These are phyloP conservation scores for Seira sanloemensis DNA, from an alignment of 2,888 invertebrate genomes.

Conservation along the genomic window DNA sequence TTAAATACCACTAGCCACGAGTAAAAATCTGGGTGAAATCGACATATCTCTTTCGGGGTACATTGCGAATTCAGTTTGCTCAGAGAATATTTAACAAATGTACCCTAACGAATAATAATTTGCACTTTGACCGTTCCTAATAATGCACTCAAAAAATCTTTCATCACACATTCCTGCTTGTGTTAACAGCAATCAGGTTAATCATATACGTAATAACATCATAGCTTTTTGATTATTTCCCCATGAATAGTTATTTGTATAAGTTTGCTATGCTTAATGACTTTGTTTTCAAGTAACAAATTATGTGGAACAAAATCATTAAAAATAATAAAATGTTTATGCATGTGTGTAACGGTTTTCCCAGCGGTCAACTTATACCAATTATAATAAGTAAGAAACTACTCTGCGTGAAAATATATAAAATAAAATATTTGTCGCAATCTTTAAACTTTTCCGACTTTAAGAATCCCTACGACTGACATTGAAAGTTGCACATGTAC, in stretches of 20 bases:
- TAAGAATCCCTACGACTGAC: not conserved
- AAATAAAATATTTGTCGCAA: slow-evolving; percentile 1
- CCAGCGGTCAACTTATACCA: not conserved
- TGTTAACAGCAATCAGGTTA: not conserved
- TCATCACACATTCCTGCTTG: not conserved
- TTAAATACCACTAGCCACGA: not conserved
- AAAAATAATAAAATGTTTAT: not conserved
- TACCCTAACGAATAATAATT: not conserved
- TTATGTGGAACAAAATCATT: not conserved
- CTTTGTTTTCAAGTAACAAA: not conserved
- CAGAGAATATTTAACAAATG: not conserved
- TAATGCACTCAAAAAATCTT: not conserved
- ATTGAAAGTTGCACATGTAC: not conserved
- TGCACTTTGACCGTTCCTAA: not conserved
- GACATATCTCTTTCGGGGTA: too few species aligned
- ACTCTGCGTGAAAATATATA: not conserved
- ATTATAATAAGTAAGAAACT: not conserved
- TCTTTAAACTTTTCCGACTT: not conserved
- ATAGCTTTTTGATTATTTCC: not conserved
- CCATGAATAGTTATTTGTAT: not conserved
- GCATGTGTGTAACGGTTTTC: not conserved
- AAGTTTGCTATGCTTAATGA: not conserved
- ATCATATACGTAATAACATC: not conserved
- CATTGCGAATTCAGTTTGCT: not conserved
- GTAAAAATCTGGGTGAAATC: not conserved